A percentile compares a stretch with the other conserved stretches of the same genome.
Conservation (phyloP, 2,888 invertebrate genomes). For the Ormyrus nitidulus region DNA sequence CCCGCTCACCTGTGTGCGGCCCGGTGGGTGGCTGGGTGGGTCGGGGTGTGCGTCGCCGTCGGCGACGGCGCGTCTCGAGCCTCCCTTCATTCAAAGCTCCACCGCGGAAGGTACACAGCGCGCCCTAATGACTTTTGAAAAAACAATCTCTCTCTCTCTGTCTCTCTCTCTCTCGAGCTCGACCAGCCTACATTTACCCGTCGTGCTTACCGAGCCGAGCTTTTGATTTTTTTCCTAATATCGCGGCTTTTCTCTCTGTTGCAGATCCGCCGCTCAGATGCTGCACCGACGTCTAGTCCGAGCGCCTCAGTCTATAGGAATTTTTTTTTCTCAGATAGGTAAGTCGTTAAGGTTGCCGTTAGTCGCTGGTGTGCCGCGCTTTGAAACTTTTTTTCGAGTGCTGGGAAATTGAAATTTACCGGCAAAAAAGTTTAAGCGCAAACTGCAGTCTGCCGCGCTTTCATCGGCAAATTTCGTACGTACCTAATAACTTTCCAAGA, state of each 20-base stretch:
- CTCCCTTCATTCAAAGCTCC: conserved; percentile 40
- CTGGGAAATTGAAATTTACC: no score
- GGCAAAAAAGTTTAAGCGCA: no score
- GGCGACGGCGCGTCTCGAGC: not conserved
- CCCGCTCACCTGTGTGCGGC: not conserved
- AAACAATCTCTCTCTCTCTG: conserved; percentile 19
- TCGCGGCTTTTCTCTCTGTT: conserved; percentile 5
- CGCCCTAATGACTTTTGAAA: conserved; percentile 40
- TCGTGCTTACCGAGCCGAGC: not conserved
- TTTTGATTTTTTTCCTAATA: conserved; percentile 2
- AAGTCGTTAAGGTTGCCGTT: not conserved
- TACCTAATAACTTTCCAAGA: no score
- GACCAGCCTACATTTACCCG: not conserved
- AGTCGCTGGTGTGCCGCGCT: no score
- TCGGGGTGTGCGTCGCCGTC: not conserved
- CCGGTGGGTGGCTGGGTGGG: not conserved
- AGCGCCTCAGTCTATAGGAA: conserved; percentile 9
- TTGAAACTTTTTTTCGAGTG: no score
- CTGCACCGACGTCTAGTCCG: conserved; percentile 42
- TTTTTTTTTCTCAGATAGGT: conserved; percentile 42
- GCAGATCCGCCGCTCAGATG: conserved; percentile 49
- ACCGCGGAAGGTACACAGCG: conserved; percentile 7
- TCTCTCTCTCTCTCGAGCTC: no score
- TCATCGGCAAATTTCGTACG: no score
- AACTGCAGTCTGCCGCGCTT: no score